A percentile compares a stretch with the other conserved stretches of the same genome.
These are phyloP conservation scores for Suillia variegata DNA, from an alignment of 2,888 invertebrate genomes.

Conservation along the genomic window DNA sequence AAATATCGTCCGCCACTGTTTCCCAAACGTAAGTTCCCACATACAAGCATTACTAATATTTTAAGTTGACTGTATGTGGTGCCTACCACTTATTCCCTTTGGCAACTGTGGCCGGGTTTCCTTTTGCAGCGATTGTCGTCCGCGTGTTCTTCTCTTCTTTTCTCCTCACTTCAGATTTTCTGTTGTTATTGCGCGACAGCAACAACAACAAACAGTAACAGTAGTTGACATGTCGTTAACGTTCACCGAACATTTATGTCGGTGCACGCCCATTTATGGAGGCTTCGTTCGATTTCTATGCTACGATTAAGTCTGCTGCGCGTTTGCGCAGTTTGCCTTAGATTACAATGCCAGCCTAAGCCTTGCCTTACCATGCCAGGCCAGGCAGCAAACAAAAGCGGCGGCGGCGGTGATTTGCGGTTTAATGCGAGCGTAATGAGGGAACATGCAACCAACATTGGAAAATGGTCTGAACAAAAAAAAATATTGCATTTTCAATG, in stretches of 20 bases:
- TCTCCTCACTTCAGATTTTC: too few relatives aligned
- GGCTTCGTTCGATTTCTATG: not conserved
- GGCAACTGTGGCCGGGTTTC: not conserved
- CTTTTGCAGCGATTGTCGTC: not conserved
- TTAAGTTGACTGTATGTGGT: not conserved
- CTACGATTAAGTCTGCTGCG: too few relatives aligned
- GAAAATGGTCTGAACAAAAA: too few relatives aligned
- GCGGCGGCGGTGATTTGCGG: too few relatives aligned
- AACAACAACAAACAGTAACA: constrained; percentile 9
- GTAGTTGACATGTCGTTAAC: constrained; percentile 29
- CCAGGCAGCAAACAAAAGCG: too few relatives aligned
- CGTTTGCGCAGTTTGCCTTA: too few relatives aligned
- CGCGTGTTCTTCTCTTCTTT: not conserved
- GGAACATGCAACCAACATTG: too few relatives aligned
- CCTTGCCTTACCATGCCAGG: too few relatives aligned
- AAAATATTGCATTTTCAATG: too few relatives aligned
- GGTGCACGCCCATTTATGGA: constrained; percentile 19
- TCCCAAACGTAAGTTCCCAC: constrained; percentile 45
- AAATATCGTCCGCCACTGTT: constrained; percentile 44
- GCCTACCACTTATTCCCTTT: not conserved
- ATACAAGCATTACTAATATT: not conserved
- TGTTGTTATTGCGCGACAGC: not conserved
- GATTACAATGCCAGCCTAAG: too few relatives aligned
- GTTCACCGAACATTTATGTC: constrained; percentile 25
- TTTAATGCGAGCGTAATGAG: too few relatives aligned